Evolutionary conservation across 2,113 vertebrate species (phyloP), one percentile per base, ranked within the genome.

Genomic region (Crotalus tigris): DNA sequence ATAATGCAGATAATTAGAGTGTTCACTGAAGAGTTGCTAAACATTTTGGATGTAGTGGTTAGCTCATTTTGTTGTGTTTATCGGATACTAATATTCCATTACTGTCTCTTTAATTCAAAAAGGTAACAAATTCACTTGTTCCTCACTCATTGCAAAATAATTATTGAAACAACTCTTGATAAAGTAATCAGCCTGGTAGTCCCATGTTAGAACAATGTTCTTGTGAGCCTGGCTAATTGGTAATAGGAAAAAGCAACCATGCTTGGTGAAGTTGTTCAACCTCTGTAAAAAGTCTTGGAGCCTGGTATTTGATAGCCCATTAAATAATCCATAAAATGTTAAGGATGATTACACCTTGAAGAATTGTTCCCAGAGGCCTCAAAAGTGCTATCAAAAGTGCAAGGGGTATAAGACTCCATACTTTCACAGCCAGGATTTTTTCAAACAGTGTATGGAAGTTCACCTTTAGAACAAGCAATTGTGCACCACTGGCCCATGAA

Each of bases 241-340:
- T 94, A 94, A 85, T 15, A 59, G 2, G 44, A 95, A 23, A 90
- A 95, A 97, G 12, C 4, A 93, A 87, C 49, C 93, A 95, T 54
- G 2, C 26, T 93, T 86, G 94, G 57, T 91, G 29, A 94, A 93
- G 59, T 92, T 95, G 57, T 59, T 89, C 53, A n/a, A 88, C 9
- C 92, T 92, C 9, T 51, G 0, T 93, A 90, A 94, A 96, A 92
- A 92, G 0, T 49, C 5, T 92, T 95, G 58, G n/a, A 87, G 44
- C 11, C 85, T 86, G 12, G 92, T 89, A 92, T 26, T 23, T 87
- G 55, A 92, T 58, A 87, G 17, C 86, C 26, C 95, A 87, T 94
- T 96, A 95, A 93, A 94, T 49, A 91, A 95, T 91, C 92, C 53
- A 90, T 95, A 94, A 96, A 94, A 95, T 26, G 90, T 92, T 92